Evolutionary conservation across 2,888 invertebrate species (phyloP).

Genomic region (Rotaria sp.): DNA sequence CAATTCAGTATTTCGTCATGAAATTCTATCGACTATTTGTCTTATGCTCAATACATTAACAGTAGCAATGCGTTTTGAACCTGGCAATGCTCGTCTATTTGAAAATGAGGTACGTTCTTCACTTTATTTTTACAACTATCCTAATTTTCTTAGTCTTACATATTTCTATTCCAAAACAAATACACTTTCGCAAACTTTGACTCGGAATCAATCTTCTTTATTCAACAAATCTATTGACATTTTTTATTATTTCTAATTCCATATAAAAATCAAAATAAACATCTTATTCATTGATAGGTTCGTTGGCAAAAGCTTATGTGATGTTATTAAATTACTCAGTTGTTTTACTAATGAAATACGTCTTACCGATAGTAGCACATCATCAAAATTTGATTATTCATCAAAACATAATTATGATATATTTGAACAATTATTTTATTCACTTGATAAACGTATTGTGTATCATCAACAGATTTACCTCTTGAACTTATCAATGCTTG

Average conservation of each 20-base stretch:
- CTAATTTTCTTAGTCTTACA: too few relatives aligned
- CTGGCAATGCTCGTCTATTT: slow-evolving; percentile 96
- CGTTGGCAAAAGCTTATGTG: slow-evolving; percentile 85
- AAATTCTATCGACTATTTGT: slow-evolving; percentile 71
- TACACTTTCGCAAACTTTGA: too few relatives aligned
- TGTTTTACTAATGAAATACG: slow-evolving; percentile 63
- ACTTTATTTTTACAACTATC: not conserved
- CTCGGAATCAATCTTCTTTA: too few relatives aligned
- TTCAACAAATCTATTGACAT: too few relatives aligned
- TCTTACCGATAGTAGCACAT: not conserved
- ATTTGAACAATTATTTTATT: slow-evolving; percentile 38
- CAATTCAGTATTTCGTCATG: slow-evolving; percentile 55
- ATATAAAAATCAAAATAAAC: too few relatives aligned
- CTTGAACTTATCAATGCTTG: slow-evolving; percentile 68
- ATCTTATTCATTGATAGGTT: slow-evolving; percentile 65
- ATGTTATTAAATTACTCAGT: slow-evolving; percentile 80
- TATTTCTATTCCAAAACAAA: too few relatives aligned
- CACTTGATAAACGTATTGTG: slow-evolving; percentile 26
- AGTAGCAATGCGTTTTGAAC: slow-evolving; percentile 96
- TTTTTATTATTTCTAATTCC: too few relatives aligned
- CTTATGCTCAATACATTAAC: slow-evolving; percentile 87
- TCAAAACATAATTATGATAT: slow-evolving; percentile 35
- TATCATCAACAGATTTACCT: not conserved
- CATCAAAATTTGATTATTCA: slow-evolving; percentile 31
- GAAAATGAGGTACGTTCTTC: slow-evolving; percentile 71